phyloP scores from a whole-genome alignment of 2,113 vertebrate genomes.

The Lepus americanus region DNA sequence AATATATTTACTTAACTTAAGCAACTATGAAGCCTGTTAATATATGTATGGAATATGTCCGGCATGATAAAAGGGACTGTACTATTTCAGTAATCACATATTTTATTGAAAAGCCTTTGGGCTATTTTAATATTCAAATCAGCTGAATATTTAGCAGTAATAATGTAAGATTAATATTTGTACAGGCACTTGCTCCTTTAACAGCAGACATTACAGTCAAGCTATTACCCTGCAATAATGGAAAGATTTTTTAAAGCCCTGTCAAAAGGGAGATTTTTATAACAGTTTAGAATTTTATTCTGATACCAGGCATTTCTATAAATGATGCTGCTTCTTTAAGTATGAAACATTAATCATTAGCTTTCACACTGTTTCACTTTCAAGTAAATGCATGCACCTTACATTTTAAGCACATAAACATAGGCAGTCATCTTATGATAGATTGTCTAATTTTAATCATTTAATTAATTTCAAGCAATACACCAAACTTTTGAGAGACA shows the following conservation, averaged over 20 bases:
- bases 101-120: slow-evolving; percentile 75
- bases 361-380: slow-evolving; percentile 7
- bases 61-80: slow-evolving; percentile 43
- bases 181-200: slow-evolving; percentile 74
- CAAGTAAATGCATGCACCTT: slow-evolving; percentile 34
- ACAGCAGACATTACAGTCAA: slow-evolving; percentile 66
- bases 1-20: slow-evolving; percentile 80
- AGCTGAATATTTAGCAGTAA: slow-evolving; percentile 72
- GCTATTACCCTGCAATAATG: slow-evolving; percentile 60
- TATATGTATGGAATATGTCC: slow-evolving; percentile 68
- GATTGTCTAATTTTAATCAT: slow-evolving; percentile 39
- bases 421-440: not conserved
- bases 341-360: not conserved
- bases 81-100: slow-evolving; percentile 52
- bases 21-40: slow-evolving; percentile 77
- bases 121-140: slow-evolving; percentile 78
- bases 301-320: slow-evolving; percentile 49
- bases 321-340: slow-evolving; percentile 54
- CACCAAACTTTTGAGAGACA: not conserved
- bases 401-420: slow-evolving; percentile 49
- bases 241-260: slow-evolving; percentile 53
- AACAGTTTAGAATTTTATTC: slow-evolving; percentile 59
- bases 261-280: slow-evolving; percentile 57
- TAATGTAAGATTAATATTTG: slow-evolving; percentile 83
- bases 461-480: slow-evolving; percentile 48